Evolutionary conservation across 2,888 invertebrate genomes (phyloP).

Genomic region (Heteropelma amictum): DNA sequence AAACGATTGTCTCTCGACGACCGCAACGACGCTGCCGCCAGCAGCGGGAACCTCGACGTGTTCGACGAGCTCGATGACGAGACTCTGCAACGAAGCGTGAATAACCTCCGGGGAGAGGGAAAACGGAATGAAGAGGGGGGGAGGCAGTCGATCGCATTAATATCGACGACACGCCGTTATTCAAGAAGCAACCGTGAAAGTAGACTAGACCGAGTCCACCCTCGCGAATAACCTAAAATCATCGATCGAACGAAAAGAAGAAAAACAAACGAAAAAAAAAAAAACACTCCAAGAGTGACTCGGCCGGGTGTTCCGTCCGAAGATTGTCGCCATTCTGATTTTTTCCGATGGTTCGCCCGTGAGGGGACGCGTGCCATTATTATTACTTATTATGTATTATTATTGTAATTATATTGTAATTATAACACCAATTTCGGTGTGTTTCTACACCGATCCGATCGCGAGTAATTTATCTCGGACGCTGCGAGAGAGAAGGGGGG

Average conservation of each 20-base stretch:
- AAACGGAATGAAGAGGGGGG: too few species aligned
- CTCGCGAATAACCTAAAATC: too few species aligned
- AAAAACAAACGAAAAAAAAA: not conserved
- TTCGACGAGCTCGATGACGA: too few species aligned
- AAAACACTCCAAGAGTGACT: constrained; percentile 26
- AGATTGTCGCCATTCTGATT: constrained; percentile 38
- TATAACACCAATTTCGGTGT: too few species aligned
- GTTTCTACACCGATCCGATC: too few species aligned
- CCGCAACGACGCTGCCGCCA: constrained; percentile 72
- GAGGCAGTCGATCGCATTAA: too few species aligned
- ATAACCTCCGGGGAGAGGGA: too few species aligned
- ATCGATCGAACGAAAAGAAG: constrained; percentile 3
- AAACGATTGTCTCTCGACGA: constrained; percentile 65
- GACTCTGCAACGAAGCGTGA: too few species aligned
- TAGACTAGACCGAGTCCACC: too few species aligned
- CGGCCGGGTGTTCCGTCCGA: constrained; percentile 55
- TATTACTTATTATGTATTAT: constrained; percentile 24
- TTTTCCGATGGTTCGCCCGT: constrained; percentile 26
- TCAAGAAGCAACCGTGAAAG: constrained; percentile 55
- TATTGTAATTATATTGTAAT: constrained; percentile 4
- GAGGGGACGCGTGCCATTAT: constrained; percentile 32
- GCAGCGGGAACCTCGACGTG: too few species aligned
- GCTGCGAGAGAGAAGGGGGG: constrained; percentile 22
- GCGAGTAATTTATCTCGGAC: too few species aligned
- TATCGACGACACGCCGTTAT: too few species aligned